Base-by-base conservation (phyloP, 2,797 vertebrate species). In the Vultur gryphus region DNA sequence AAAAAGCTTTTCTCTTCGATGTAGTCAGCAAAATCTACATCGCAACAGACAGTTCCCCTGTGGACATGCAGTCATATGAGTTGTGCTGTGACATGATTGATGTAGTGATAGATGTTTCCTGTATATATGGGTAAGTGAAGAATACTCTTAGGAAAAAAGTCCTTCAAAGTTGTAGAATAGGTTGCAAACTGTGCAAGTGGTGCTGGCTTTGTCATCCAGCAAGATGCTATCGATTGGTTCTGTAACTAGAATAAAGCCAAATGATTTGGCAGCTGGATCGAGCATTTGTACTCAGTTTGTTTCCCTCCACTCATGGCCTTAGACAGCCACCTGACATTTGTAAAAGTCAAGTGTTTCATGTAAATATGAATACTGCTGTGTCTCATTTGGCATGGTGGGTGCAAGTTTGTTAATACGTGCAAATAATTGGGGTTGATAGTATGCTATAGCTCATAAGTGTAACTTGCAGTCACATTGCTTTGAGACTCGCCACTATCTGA, bases 21-120 rank as follows among this genome's bases (percentile, higher is more conserved):
- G 99, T 99, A 93, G 99, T 99, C 98, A 99, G 99, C 98, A 99
- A 99, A 98, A 99, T 99, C 98, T 99, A 99, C 98, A 99, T 99
- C 35, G 99, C 99, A 95, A 99, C 99, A 76, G 99, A 99, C 98
- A 99, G 99, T 96, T 99, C 99, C 48, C 99, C 99, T 20, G 99
- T 99, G 88, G 99, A 99, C 98, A 99, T 99, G 99, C 99, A 99
- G 97, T 99, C 99, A 6, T 99, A 99, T 2, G 99, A 99, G 85
- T 97, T 99, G 95, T 99, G 99, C 98, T 99, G 99, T 76, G 99
- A 99, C 96, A 99, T 99, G 99, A 99, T 99, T 69, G 99, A 99
- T 75, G 99, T 99, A 96, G 99, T 99, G 94, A 99, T 99, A 58
- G 99, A 99, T 84, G 99, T 99, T 83, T 99, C 99, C 93, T 99